Percentiles rank a stretch among this genome's conserved stretches.
These are phyloP conservation scores for Hippocampus guttulatus DNA, from an alignment of 2,113 vertebrate genomes.

Conservation along the genomic window DNA sequence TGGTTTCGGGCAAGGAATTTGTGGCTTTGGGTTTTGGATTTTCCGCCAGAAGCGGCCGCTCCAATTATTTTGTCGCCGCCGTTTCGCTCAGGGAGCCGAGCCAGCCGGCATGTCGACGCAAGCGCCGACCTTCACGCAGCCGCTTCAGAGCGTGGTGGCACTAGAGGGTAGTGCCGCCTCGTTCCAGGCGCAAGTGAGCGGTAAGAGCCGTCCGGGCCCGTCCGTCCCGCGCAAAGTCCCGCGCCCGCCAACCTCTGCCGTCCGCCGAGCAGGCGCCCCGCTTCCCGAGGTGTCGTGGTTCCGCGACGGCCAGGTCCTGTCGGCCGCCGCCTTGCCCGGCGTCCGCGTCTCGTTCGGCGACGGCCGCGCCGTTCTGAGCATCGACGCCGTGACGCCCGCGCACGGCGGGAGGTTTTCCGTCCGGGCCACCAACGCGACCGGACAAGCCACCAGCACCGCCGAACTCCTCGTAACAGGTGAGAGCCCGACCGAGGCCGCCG, in stretches of 20 bases:
- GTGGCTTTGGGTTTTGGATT: too few species aligned
- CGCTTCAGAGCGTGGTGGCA: constrained; percentile 97
- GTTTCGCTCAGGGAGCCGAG: constrained; percentile 78
- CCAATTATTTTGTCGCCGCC: background rate
- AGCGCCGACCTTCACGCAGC: constrained; percentile 91
- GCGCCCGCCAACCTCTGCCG: background rate
- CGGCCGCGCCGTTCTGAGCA: constrained; percentile 93
- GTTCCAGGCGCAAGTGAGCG: constrained; percentile 98
- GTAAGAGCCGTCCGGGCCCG: constrained; percentile 66
- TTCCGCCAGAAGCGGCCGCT: too few species aligned
- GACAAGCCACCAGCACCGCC: constrained; percentile 97
- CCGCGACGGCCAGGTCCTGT: constrained; percentile 98
- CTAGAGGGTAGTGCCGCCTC: constrained; percentile 99
- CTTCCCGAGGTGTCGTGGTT: constrained; percentile 99
- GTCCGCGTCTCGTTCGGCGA: constrained; percentile 97
- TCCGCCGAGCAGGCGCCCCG: constrained; percentile 86
- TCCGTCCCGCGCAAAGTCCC: background rate
- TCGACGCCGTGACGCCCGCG: constrained; percentile 85
- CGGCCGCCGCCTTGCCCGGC: constrained; percentile 87
- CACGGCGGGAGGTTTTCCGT: constrained; percentile 92
- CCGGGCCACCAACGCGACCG: constrained; percentile 93
- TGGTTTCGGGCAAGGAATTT: too few species aligned
- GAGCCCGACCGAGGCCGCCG: background rate
- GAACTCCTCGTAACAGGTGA: constrained; percentile 91
- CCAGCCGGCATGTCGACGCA: constrained; percentile 81